Conservation (phyloP, 2,797 vertebrate genomes). For the Pseudotriccus pelzelni region DNA sequence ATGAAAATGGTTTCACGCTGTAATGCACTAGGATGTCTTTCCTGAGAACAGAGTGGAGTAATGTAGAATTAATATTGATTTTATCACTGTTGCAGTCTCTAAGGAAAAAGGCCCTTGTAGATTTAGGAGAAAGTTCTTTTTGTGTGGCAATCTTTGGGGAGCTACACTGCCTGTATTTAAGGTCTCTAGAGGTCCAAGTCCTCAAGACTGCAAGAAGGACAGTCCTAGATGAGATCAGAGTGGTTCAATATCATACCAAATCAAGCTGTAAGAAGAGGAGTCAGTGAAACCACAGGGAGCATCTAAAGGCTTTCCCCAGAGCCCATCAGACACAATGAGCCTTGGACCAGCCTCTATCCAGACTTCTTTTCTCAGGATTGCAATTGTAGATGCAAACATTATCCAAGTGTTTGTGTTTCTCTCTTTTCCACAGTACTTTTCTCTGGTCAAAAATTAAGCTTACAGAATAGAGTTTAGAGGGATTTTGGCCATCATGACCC, state of each 20-base stretch:
- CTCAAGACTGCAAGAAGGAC: background rate
- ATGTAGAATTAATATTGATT: slow-evolving; percentile 29
- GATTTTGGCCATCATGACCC: background rate
- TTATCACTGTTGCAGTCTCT: background rate
- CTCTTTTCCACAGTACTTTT: background rate
- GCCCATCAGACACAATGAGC: background rate
- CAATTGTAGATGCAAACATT: background rate
- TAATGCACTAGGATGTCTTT: background rate
- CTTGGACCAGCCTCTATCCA: background rate
- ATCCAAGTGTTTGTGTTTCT: background rate
- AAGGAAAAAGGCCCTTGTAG: background rate
- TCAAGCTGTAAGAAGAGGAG: background rate
- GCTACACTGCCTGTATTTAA: background rate
- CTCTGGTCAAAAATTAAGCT: background rate
- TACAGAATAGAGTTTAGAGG: background rate
- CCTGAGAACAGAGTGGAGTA: background rate
- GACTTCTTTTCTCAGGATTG: background rate
- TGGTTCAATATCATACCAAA: background rate
- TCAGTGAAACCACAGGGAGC: fast-evolving
- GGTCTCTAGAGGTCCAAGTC: background rate
- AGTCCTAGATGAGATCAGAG: background rate
- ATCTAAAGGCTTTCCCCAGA: background rate
- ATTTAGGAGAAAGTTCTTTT: background rate
- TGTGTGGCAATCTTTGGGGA: background rate
- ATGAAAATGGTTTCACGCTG: background rate